Evolutionary conservation across 2,797 vertebrate genomes (phyloP).

Genomic region (Sebastes minor): DNA sequence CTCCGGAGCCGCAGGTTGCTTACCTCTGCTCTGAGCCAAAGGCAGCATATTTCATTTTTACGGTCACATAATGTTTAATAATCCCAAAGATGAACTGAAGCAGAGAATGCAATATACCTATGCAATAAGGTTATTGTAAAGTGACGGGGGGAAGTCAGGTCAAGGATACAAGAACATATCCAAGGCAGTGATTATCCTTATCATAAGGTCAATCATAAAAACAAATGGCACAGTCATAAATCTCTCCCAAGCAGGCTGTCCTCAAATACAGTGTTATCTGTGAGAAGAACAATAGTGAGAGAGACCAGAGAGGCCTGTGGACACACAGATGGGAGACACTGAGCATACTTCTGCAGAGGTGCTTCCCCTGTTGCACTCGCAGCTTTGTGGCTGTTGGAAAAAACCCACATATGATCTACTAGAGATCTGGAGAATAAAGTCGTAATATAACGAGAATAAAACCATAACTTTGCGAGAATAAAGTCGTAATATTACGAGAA

Average conservation of each 20-base stretch:
- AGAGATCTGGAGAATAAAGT: background rate
- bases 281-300: background rate
- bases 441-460: no score
- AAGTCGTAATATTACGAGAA: no score
- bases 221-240: background rate
- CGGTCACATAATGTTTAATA: background rate
- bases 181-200: background rate
- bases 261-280: background rate
- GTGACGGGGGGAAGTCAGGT: background rate
- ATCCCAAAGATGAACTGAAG: background rate
- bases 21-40: background rate
- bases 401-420: background rate
- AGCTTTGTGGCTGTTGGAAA: background rate
- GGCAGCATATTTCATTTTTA: background rate
- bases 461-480: rapidly evolving
- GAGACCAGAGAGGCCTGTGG: background rate
- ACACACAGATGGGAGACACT: background rate
- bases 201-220: background rate
- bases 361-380: background rate
- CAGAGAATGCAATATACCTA: background rate
- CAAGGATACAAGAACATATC: background rate
- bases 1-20: no score
- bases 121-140: background rate
- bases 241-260: background rate
- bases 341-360: background rate